Evolutionary conservation across 2,888 invertebrate species (phyloP), one percentile per base, ranked within the genome.

Genomic region (Entomobrya multifasciata): DNA sequence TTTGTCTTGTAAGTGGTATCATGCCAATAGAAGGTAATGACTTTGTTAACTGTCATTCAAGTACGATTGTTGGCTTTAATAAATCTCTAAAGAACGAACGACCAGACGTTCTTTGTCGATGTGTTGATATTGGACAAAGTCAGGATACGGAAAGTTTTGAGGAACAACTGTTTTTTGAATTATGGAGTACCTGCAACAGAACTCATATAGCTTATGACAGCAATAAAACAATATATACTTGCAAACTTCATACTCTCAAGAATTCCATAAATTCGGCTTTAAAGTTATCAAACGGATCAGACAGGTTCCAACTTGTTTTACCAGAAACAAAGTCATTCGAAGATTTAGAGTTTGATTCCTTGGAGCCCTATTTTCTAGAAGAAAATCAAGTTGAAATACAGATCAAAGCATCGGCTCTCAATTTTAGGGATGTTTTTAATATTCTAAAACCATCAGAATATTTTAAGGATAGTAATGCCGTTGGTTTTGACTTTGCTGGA

Each of bases 11-110:
- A 0, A 60, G 70, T 15, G 85, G 81, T 10, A 13, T 36, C 0
- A 36, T 62, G 6, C 67, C 67, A 4, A 30, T 85, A 2, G 81
- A 72, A 22, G 87, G 81, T 27, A 65, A 22, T 13, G 27, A 72
- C 55, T 2, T 81, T 13, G 11, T 17, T 2, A 13, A 81, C 20
- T 57, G 44, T n/a, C 27, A n/a, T 17, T 15, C 47, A 1, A 80
- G 85, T 6, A 72, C 82, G 0, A 15, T 82, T 4, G 52, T 41
- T n/a, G 88, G 87, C 0, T 67, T 88, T 22, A 15, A 62, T 1
- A 81, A 81, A 15, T 10, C 78, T 0, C 41, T 82, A 1, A 57
- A 47, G 44, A 85, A 87, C n/a, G 88, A 88, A 41, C 4, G 27
- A 2, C 1, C 0, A 15, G 62, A 41, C 0, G 1, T 74, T 2